Evolutionary conservation across 2,113 vertebrate genomes (phyloP).

Genomic region (Puntigrus tetrazona): DNA sequence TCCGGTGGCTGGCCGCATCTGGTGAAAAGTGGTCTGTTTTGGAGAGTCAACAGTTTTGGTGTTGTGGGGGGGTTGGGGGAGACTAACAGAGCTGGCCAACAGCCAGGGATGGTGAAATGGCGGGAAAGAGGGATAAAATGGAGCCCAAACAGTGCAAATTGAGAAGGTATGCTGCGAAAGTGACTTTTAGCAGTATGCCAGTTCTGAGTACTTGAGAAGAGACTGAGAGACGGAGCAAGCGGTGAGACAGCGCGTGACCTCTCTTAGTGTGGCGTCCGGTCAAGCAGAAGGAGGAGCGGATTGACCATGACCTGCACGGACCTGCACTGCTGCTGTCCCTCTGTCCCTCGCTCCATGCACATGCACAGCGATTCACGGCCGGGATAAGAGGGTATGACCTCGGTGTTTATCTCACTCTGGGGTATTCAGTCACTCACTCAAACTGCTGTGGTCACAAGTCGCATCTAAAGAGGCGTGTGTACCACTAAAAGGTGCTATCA

Average conservation of each 20-base stretch:
- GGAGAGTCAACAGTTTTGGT: background rate
- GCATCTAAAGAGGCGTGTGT: background rate
- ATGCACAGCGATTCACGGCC: background rate
- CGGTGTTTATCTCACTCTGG: background rate
- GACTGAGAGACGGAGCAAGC: background rate
- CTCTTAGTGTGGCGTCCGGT: background rate
- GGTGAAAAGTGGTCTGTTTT: conserved; percentile 4
- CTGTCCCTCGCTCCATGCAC: background rate
- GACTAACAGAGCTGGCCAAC: background rate
- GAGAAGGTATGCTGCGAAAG: conserved; percentile 7
- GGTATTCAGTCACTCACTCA: conserved; percentile 22
- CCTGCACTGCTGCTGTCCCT: background rate
- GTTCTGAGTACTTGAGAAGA: conserved; percentile 11
- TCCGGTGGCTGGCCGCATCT: background rate
- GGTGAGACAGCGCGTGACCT: background rate
- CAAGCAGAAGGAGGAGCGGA: conserved; percentile 28
- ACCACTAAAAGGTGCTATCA: background rate
- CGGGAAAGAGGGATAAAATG: conserved; percentile 19
- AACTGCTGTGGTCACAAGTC: background rate
- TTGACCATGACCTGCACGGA: conserved; percentile 8
- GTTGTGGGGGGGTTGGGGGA: background rate
- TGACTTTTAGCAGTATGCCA: conserved; percentile 12
- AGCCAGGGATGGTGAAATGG: conserved; percentile 8
- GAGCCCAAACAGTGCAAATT: conserved; percentile 30
- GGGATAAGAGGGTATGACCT: background rate